These are phyloP conservation scores for Mongoloraphidia duomilia DNA, from an alignment of 2,888 invertebrate species.

Conservation along the genomic window DNA sequence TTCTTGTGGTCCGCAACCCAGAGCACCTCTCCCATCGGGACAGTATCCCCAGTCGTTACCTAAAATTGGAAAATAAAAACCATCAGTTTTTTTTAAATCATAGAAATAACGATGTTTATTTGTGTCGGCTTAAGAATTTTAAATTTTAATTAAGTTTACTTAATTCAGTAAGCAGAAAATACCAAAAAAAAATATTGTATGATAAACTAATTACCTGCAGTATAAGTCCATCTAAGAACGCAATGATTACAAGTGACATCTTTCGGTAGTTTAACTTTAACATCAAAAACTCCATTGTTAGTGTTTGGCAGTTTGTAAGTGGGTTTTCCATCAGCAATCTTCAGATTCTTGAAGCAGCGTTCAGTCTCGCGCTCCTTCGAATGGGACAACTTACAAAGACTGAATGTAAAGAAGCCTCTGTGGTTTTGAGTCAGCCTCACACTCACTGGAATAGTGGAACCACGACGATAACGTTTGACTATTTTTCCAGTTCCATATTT, in stretches of 20 bases:
- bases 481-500: conserved; percentile 12
- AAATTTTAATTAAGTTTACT: no score
- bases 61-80: conserved; percentile 12
- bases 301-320: conserved; percentile 17
- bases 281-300: conserved; percentile 16
- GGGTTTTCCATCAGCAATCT: conserved; percentile 20
- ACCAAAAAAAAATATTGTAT: background rate
- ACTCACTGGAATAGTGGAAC: background rate
- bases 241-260: conserved; percentile 29
- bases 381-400: conserved; percentile 32
- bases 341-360: conserved; percentile 29
- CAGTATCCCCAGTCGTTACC: conserved; percentile 28
- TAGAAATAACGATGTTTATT: no score
- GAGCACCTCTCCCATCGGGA: conserved; percentile 21
- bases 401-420: background rate
- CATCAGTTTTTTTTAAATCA: no score
- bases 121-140: no score
- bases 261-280: conserved; percentile 24
- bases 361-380: conserved; percentile 31
- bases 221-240: conserved; percentile 32
- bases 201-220: conserved; percentile 19
- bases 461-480: background rate
- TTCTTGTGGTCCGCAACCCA: conserved; percentile 29
- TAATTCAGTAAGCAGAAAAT: no score
- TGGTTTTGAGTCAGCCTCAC: background rate